Evolutionary conservation across 2,797 vertebrate species (phyloP).

Genomic region (Hydrocynus forskahlii): DNA sequence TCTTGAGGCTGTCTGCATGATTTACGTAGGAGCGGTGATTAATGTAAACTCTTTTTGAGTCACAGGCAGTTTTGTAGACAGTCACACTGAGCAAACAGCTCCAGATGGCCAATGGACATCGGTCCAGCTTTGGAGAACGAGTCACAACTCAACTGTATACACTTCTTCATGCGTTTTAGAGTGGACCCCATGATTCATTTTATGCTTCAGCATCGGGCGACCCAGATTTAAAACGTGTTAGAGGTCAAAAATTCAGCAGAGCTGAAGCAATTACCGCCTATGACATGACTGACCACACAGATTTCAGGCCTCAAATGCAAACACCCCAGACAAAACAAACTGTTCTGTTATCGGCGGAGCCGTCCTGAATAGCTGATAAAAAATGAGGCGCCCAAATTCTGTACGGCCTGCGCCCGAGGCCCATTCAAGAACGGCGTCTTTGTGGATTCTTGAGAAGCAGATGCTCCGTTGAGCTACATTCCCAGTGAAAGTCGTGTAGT

Average conservation of each 20-base stretch:
- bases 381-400: constrained; percentile 19
- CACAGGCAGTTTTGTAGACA: constrained; percentile 19
- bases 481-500: not conserved
- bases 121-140: constrained; percentile 17
- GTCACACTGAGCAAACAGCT: constrained; percentile 21
- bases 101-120: constrained; percentile 37
- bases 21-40: constrained; percentile 17
- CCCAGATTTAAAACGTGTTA: constrained; percentile 38
- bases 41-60: constrained; percentile 34
- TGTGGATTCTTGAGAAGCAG: not conserved
- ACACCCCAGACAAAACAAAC: constrained; percentile 33
- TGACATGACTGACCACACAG: constrained; percentile 12
- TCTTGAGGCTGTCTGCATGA: constrained; percentile 11
- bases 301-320: constrained; percentile 6
- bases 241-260: constrained; percentile 26
- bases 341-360: not conserved
- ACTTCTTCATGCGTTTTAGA: constrained; percentile 17
- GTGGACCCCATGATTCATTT: constrained; percentile 2
- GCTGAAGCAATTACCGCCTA: constrained; percentile 17
- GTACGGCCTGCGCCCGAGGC: not conserved
- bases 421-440: not conserved
- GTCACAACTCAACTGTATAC: constrained; percentile 19
- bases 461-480: not conserved
- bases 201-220: not conserved
- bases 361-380: constrained; percentile 18